phyloP scores from a whole-genome alignment of 2,888 invertebrate species.

The Byasa hedistus region DNA sequence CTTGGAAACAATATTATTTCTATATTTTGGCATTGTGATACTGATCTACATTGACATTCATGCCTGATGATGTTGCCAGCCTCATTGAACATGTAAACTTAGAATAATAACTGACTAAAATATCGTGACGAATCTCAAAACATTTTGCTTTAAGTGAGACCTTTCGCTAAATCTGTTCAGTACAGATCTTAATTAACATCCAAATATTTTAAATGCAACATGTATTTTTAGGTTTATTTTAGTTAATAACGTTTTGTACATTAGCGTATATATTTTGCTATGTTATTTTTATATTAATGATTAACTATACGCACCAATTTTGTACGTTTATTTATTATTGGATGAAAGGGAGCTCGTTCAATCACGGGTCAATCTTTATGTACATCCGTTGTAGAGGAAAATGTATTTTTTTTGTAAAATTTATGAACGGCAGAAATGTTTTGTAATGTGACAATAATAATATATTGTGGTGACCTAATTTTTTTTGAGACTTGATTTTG shows the following conservation, averaged over 20 bases:
- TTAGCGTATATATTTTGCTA: slow-evolving; percentile 29
- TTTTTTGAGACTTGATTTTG: background rate
- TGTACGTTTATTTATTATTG: slow-evolving; percentile 1
- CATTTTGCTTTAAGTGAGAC: too few relatives aligned
- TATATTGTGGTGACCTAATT: background rate
- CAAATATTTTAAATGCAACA: background rate
- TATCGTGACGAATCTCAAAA: too few relatives aligned
- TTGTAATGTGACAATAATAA: background rate
- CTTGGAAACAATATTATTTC: too few relatives aligned
- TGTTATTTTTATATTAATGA: slow-evolving; percentile 5
- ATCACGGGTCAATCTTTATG: too few relatives aligned
- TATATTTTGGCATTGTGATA: too few relatives aligned
- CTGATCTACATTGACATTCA: too few relatives aligned
- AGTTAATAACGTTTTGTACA: slow-evolving; percentile 23
- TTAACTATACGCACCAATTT: background rate
- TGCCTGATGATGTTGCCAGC: too few relatives aligned
- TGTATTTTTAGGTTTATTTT: slow-evolving; percentile 19
- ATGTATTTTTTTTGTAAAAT: background rate
- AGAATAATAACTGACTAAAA: too few relatives aligned
- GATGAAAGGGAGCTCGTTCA: background rate
- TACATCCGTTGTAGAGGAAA: background rate
- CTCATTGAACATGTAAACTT: too few relatives aligned
- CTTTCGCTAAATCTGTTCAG: too few relatives aligned
- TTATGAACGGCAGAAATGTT: slow-evolving; percentile 1
- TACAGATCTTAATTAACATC: too few relatives aligned